These are phyloP conservation scores for Nanorana parkeri DNA, from an alignment of 2,113 vertebrate genomes.

Conservation along the genomic window DNA sequence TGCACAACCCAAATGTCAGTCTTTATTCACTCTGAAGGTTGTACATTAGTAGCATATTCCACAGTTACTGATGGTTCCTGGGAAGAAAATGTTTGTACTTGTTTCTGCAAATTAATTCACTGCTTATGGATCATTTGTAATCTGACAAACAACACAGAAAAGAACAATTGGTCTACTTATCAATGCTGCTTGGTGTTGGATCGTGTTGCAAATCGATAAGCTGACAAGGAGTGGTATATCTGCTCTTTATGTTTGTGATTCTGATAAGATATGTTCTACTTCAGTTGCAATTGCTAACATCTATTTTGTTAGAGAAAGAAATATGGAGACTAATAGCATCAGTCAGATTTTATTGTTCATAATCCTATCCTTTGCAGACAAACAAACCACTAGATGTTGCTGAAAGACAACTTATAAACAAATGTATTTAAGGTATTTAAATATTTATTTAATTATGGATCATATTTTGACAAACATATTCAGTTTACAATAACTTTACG, in stretches of 20 bases:
- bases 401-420: slow-evolving; percentile 41
- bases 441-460: background rate
- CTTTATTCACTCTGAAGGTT: too few species aligned
- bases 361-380: background rate
- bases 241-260: background rate
- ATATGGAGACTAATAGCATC: background rate
- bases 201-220: background rate
- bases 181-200: background rate
- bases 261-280: background rate
- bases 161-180: too few species aligned
- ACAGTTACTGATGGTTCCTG: too few species aligned
- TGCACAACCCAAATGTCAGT: too few species aligned
- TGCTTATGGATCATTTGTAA: too few species aligned
- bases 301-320: background rate
- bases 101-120: too few species aligned
- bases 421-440: background rate
- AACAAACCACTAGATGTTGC: slow-evolving; percentile 53
- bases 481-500: too few species aligned
- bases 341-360: background rate
- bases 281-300: background rate
- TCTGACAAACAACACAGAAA: too few species aligned
- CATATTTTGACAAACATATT: too few species aligned
- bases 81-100: too few species aligned
- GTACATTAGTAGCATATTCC: too few species aligned
- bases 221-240: background rate